These are phyloP conservation scores for Philopotamus ludificatus DNA, from an alignment of 1,140 invertebrate genomes.

Conservation along the genomic window DNA sequence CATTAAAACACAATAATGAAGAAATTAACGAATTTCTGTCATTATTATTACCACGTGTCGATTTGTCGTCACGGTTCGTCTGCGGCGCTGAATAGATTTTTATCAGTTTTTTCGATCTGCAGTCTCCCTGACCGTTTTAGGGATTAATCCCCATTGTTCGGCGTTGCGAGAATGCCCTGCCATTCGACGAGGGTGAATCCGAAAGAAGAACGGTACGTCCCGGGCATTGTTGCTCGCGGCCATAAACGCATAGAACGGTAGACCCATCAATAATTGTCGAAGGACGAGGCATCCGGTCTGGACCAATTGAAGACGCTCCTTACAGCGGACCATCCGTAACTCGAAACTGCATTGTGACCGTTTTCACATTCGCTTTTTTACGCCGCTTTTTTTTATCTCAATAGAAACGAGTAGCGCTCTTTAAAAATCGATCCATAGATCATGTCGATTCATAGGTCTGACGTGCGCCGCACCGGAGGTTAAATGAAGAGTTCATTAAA, in stretches of 20 bases:
- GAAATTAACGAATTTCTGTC: background rate
- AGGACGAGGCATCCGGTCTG: constrained; percentile 26
- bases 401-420: background rate
- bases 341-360: constrained; percentile 14
- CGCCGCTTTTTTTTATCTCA: too few relatives aligned
- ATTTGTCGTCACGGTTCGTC: constrained; percentile 11
- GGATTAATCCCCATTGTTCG: constrained; percentile 28
- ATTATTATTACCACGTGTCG: constrained; percentile 10
- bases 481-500: constrained; percentile 20
- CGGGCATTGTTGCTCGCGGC: constrained; percentile 19
- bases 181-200: background rate
- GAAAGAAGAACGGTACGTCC: constrained; percentile 27
- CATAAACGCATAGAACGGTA: constrained; percentile 13
- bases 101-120: constrained; percentile 35
- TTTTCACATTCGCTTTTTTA: constrained; percentile 5
- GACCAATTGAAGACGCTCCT: constrained; percentile 24
- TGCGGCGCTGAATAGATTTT: constrained; percentile 36
- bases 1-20: too few relatives aligned
- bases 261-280: constrained; percentile 21
- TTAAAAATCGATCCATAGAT: constrained; percentile 30
- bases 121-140: constrained; percentile 26
- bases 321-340: constrained; percentile 26
- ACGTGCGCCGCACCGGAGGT: constrained; percentile 18
- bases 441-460: constrained; percentile 20
- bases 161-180: background rate